Base-by-base conservation (phyloP, 2,113 vertebrate species). In the Scophthalmus maximus region DNA sequence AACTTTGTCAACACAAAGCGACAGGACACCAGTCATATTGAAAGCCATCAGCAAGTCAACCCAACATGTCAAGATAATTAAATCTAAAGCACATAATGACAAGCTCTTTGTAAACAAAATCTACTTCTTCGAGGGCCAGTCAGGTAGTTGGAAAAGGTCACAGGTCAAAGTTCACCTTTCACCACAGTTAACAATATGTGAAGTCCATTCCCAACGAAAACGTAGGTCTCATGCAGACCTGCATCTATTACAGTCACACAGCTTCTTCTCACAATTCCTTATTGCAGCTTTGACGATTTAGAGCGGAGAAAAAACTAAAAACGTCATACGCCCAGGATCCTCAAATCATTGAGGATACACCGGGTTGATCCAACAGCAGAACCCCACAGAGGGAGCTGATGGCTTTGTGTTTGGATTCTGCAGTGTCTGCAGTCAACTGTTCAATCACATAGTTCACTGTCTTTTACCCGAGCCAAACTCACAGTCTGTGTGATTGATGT, bases 401-500 rank as follows among this genome's bases (percentile, higher is more conserved):
- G 42, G 42, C 11, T 36, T 68, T 22, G 17, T 18, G 17, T 55
- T 57, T 67, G 38, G 29, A 72, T 57, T 73, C 23, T 62, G 53
- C 32, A 60, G 14, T 40, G 14, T 40, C 36, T 40, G 36, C 36
- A 40, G 53, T 68, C 59, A 36, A 42, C 53, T 53, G 22, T 59
- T 68, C 68, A 68, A 49, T 62, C 78, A 69, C 30, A 4, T 9
- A 36, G 38, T 60, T 50, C 46, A 22, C 58, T 32, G 42, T 60
- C 40, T 74, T 59, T 32, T 29, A 59, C 82, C 63, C 51, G 61
- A 78, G 72, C 66, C 76, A 88, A 84, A 83, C 68, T 76, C 1
- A 29, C 68, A 81, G 68, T 60, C 63, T 5, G 5, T 36, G 40
- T 88, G 85, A 88, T 75, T 65, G 49, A 88, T 83, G 79, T 68